Evolutionary conservation across 2,113 vertebrate species (phyloP), one percentile per base, ranked within the genome.

Genomic region (Pipra filicauda): DNA sequence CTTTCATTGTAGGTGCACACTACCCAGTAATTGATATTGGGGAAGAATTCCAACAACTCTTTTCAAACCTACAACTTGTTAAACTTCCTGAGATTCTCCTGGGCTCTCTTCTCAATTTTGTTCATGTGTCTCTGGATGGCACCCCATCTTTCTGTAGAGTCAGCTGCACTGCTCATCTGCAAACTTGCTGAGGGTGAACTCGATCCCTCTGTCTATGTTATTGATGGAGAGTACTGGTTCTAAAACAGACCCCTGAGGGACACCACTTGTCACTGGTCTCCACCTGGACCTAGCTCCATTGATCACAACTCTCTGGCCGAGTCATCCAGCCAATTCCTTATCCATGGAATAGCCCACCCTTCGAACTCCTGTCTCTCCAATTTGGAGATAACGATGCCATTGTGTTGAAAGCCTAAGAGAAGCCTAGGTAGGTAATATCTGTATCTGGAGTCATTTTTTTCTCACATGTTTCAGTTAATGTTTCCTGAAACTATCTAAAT

Each of bases 151-250:
- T 43, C 28, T 54, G 1, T 5, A 8, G 7, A 26, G 28, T 30
- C 62, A 67, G 4, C 46, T 59, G 52, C 44, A 12, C 19, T 73
- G 44, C 37, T 52, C 33, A 46, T n/a, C 44, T 82, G 39, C 46
- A 39, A 21, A 75, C 28, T 10, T 21, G 24, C 62, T 54, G 39
- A 54, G 39, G 16, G 7, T 6, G 2, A 46, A 20, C 23, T 75
- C 0, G 0, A n/a, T 26, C 24, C n/a, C 30, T n/a, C 62, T 52
- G 15, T 46, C 44, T n/a, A 14, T 9, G 3, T 35, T 26, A 26
- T 27, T 62, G 39, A 48, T 12, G 20, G 33, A 67, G 10, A 48
- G 21, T 6, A n/a, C 13, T 19, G 20, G 23, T 14, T 46, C 46
- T 28, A 54, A 30, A 20, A 61, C 16, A 69, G 28, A n/a, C 26